Percentiles rank a stretch among this genome's conserved stretches.
phyloP scores from a whole-genome alignment of 2,113 vertebrate genomes.

The Diglossa brunneiventris region DNA sequence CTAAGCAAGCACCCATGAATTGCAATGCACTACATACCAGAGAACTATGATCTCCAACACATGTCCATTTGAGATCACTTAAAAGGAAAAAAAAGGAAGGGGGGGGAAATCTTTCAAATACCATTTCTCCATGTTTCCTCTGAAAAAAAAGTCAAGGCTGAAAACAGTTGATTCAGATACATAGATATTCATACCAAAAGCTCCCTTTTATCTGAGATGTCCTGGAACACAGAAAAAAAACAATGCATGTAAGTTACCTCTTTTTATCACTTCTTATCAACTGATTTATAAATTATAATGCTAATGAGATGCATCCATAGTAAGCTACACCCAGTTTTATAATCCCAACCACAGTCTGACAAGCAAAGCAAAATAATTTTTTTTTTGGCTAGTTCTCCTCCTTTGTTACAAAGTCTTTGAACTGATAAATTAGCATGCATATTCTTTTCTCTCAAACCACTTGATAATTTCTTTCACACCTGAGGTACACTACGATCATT shows the following conservation, averaged over 20 bases:
- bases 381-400: not conserved
- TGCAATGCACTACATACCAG: not conserved
- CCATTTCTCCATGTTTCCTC: not conserved
- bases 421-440: constrained; percentile 8
- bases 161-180: not conserved
- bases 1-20: not conserved
- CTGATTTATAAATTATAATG: not conserved
- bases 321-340: not conserved
- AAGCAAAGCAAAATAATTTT: not conserved
- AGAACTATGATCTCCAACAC: not conserved
- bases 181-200: not conserved
- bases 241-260: not conserved
- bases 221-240: not conserved
- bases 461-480: constrained; percentile 32
- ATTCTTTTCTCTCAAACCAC: constrained; percentile 45
- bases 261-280: not conserved
- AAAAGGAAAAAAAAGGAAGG: not conserved
- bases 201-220: not conserved
- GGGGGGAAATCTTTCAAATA: not conserved
- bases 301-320: not conserved
- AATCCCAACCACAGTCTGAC: not conserved
- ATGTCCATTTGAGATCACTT: not conserved
- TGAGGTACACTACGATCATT: constrained; percentile 35
- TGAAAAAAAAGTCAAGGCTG: not conserved
- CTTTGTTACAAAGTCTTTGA: constrained; percentile 12